Percentiles rank a stretch among this genome's conserved stretches.
Conservation (phyloP, 2,113 vertebrate species). For the Polypterus senegalus region DNA sequence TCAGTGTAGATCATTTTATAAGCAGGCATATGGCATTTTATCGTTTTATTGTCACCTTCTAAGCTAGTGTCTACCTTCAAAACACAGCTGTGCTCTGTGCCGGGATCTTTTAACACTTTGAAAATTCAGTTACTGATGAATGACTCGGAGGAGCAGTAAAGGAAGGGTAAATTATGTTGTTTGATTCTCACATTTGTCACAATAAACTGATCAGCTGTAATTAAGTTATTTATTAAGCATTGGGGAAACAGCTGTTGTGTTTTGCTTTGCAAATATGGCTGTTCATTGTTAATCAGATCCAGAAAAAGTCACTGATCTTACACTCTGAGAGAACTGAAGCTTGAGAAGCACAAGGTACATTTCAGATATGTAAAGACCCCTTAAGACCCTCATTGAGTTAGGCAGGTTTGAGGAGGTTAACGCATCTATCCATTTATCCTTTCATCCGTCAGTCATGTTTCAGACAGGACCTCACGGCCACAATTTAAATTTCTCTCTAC, state of each 20-base stretch:
- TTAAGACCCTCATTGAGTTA: no score
- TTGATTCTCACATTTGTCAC: slow-evolving; percentile 26
- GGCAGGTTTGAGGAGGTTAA: no score
- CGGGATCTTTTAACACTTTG: slow-evolving; percentile 24
- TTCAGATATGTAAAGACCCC: no score
- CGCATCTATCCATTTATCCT: no score
- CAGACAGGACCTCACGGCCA: no score
- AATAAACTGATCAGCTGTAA: slow-evolving; percentile 31
- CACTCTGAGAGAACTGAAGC: no score
- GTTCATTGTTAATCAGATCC: no score
- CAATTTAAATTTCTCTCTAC: no score
- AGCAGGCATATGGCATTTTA: slow-evolving; percentile 44
- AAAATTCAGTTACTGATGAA: slow-evolving; percentile 24
- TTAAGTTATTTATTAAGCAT: slow-evolving; percentile 15
- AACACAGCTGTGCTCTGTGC: slow-evolving; percentile 37
- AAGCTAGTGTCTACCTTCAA: slow-evolving; percentile 1
- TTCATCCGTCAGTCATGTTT: no score
- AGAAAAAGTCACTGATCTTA: no score
- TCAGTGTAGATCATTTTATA: slow-evolving; percentile 9
- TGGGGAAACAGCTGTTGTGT: slow-evolving; percentile 37
- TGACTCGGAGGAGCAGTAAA: slow-evolving; percentile 34
- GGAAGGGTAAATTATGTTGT: slow-evolving; percentile 25
- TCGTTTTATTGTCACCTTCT: slow-evolving; percentile 26
- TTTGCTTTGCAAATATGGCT: slow-evolving; percentile 17
- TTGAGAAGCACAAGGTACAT: no score